Conservation (phyloP, 2,797 vertebrate species). For the Xiphophorus birchmanni region DNA sequence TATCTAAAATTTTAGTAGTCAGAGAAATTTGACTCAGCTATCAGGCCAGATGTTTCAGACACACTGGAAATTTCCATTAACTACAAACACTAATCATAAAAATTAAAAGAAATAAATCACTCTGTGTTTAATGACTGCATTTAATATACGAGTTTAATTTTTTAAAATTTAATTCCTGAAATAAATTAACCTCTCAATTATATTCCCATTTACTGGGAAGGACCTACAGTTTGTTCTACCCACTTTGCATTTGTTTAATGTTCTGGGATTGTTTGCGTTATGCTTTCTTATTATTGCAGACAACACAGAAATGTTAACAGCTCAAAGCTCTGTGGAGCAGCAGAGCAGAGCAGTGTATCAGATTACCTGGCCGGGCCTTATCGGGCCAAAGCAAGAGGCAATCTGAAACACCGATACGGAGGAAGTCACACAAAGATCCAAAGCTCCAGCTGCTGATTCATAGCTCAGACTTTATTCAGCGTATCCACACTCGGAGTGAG, state of each 20-base stretch:
- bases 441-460: conserved; percentile 51
- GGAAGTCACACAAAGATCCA: conserved; percentile 47
- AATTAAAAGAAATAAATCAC: not conserved
- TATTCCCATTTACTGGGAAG: not conserved
- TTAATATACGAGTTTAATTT: not conserved
- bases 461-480: conserved; percentile 32
- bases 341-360: conserved; percentile 25
- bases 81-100: not conserved
- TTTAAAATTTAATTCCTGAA: not conserved
- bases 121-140: not conserved
- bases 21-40: not conserved
- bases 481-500: conserved; percentile 18
- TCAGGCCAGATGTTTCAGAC: not conserved
- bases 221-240: not conserved
- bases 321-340: conserved; percentile 5
- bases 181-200: not conserved
- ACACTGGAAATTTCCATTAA: not conserved
- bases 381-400: conserved; percentile 53
- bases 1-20: too few species aligned
- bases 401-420: conserved; percentile 50
- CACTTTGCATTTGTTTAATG: not conserved
- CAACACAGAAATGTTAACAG: conserved; percentile 8
- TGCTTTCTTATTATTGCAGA: conserved; percentile 5
- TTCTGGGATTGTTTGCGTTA: not conserved
- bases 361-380: conserved; percentile 45